Percentiles rank a stretch among this genome's conserved stretches.
These are phyloP conservation scores for Lasioglossum morio DNA, from an alignment of 2,888 invertebrate species.

Conservation along the genomic window DNA sequence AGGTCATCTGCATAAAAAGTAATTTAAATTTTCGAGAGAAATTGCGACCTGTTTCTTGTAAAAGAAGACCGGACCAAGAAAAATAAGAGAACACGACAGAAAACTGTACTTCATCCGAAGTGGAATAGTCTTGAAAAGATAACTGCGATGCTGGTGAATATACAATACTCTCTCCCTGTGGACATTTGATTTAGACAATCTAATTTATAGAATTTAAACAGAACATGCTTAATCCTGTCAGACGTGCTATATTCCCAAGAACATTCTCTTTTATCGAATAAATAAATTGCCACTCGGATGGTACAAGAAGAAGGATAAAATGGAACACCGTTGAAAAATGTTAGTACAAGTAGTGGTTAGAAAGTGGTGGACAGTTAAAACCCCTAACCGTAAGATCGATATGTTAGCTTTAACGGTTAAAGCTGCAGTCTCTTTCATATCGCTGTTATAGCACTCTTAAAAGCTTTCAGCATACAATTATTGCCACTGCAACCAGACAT, in stretches of 20 bases:
- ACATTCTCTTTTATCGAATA: neutral
- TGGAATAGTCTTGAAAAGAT: neutral
- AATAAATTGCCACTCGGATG: neutral
- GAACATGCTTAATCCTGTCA: too few species aligned
- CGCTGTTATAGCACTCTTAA: slow-evolving; percentile 56
- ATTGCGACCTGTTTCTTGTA: neutral
- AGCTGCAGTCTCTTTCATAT: slow-evolving; percentile 52
- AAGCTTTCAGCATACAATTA: slow-evolving; percentile 56
- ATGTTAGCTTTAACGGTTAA: slow-evolving; percentile 58
- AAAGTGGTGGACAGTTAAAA: slow-evolving; percentile 50
- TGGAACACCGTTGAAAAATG: neutral
- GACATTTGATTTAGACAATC: neutral
- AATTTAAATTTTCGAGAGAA: neutral
- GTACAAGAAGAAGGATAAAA: neutral
- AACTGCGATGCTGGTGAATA: neutral
- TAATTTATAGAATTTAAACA: too few species aligned
- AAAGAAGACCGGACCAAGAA: neutral
- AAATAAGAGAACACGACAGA: too few species aligned
- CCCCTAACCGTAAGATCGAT: slow-evolving; percentile 53
- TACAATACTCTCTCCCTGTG: too few species aligned
- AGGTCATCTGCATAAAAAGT: neutral
- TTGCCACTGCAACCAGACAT: slow-evolving; percentile 42
- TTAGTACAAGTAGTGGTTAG: neutral
- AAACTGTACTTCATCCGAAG: neutral
- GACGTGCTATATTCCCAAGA: too few species aligned